phyloP scores from a whole-genome alignment of 2,888 invertebrate genomes.

The Agriotes lineatus region DNA sequence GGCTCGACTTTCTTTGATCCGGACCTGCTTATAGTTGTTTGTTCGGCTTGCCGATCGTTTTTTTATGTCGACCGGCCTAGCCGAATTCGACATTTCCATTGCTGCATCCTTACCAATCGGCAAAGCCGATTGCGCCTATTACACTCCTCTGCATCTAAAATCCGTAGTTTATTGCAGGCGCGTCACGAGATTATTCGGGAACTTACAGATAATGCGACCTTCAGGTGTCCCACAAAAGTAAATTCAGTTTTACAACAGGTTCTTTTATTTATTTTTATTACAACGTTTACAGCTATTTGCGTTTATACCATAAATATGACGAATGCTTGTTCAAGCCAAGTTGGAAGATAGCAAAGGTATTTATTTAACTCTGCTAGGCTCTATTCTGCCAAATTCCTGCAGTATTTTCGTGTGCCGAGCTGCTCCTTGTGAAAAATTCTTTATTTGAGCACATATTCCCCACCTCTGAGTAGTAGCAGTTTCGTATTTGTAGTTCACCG shows the following conservation, averaged over 20 bases:
- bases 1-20: no score
- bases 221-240: conserved; percentile 11
- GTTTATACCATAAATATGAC: conserved; percentile 3
- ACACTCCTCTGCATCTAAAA: neutral
- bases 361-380: neutral
- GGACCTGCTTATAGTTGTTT: no score
- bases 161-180: neutral
- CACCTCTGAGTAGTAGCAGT: neutral
- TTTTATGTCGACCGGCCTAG: no score
- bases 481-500: neutral
- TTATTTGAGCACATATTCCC: neutral
- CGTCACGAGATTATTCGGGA: neutral
- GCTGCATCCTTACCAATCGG: no score
- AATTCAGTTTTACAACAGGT: conserved; percentile 4
- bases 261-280: conserved; percentile 6
- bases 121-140: no score
- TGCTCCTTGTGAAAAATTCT: neutral
- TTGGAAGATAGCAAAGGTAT: conserved; percentile 1
- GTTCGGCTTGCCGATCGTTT: no score
- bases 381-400: neutral
- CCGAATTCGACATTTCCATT: no score
- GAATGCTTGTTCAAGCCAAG: conserved; percentile 1
- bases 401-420: neutral
- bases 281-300: conserved; percentile 9
- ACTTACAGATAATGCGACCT: neutral